phyloP scores from a whole-genome alignment of 2,888 invertebrate genomes.

The Tachina lurida region DNA sequence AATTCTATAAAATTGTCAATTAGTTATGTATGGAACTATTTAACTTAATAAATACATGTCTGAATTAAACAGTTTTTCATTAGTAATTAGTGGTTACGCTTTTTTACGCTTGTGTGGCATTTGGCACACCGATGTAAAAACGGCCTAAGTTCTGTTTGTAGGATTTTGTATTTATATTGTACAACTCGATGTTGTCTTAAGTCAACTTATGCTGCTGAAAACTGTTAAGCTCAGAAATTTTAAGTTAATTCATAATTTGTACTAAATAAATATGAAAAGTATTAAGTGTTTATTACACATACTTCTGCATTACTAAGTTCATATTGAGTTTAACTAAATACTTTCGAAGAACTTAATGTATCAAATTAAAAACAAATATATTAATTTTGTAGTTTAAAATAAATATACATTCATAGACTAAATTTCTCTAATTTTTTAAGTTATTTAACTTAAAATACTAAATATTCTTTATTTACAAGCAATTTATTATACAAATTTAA shows the following conservation, averaged over 20 bases:
- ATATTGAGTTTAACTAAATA: slow-evolving; percentile 2
- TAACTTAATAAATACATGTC: too few relatives aligned
- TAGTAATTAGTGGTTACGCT: too few relatives aligned
- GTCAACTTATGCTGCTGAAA: background rate
- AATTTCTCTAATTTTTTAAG: background rate
- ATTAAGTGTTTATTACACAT: slow-evolving; percentile 2
- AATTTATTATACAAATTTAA: slow-evolving; percentile 8
- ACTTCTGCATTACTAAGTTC: background rate
- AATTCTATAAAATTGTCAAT: too few relatives aligned
- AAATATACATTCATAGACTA: background rate
- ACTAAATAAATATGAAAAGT: background rate
- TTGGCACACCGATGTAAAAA: too few relatives aligned
- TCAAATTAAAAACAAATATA: slow-evolving; percentile 10
- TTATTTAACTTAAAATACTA: background rate
- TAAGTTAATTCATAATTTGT: slow-evolving; percentile 13
- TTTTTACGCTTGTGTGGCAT: too few relatives aligned
- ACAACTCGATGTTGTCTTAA: too few relatives aligned
- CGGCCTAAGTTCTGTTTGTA: too few relatives aligned
- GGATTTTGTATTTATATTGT: too few relatives aligned
- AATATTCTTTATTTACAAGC: slow-evolving; percentile 24
- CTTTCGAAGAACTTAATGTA: background rate
- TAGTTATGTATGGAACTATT: too few relatives aligned
- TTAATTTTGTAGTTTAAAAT: background rate
- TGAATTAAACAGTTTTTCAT: too few relatives aligned
- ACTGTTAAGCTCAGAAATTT: background rate